Conservation (phyloP, 2,797 vertebrate species). For the Galago senegalensis region DNA sequence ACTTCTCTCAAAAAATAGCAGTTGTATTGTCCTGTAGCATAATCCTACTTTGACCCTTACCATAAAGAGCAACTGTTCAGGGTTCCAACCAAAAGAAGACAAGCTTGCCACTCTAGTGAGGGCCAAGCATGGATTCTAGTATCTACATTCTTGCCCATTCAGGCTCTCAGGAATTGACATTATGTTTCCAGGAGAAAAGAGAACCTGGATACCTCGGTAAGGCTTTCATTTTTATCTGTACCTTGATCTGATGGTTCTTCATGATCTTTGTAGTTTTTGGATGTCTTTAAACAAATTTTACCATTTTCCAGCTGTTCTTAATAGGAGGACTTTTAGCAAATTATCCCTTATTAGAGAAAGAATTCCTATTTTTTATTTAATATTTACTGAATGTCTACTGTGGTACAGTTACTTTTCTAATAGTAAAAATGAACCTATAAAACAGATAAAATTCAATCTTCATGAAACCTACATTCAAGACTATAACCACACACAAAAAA, state of each 20-base stretch:
- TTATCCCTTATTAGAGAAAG: neutral
- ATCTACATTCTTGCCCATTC: neutral
- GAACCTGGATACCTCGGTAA: neutral
- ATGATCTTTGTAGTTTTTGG: neutral
- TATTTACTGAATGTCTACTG: neutral
- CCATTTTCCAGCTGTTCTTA: neutral
- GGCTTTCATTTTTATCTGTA: neutral
- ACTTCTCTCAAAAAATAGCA: neutral
- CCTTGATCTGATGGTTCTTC: neutral
- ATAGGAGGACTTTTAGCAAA: neutral
- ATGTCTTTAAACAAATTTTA: neutral
- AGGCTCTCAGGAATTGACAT: neutral
- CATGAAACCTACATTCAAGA: neutral
- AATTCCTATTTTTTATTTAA: neutral
- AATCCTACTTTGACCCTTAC: neutral
- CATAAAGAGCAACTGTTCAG: neutral
- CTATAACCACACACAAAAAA: neutral
- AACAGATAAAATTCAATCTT: neutral
- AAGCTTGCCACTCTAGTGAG: fast-evolving
- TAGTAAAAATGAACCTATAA: neutral
- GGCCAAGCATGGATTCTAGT: neutral
- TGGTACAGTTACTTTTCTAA: neutral
- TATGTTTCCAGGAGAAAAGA: neutral
- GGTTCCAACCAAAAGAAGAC: neutral
- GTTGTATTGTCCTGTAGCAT: neutral